phyloP scores from a whole-genome alignment of 2,113 vertebrate genomes.

The Bubo scandiacus region DNA sequence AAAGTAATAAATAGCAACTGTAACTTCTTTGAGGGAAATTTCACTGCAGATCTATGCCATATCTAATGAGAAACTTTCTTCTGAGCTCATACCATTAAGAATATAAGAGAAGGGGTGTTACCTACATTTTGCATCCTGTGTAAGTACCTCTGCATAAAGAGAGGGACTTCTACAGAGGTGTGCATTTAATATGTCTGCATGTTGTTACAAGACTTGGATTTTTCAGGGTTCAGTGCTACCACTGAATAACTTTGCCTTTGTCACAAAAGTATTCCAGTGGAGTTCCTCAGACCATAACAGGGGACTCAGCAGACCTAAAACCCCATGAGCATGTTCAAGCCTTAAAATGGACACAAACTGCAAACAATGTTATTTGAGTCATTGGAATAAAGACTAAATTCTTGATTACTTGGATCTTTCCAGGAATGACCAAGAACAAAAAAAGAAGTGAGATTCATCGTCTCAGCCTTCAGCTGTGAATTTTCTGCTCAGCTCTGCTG shows the following conservation, averaged over 20 bases:
- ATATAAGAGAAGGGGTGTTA: background rate
- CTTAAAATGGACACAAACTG: background rate
- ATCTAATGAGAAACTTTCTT: background rate
- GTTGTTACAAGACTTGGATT: background rate
- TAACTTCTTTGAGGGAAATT: background rate
- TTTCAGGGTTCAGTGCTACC: background rate
- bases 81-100: background rate
- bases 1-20: background rate
- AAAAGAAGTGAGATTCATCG: constrained; percentile 26
- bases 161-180: background rate
- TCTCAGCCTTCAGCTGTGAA: constrained; percentile 46
- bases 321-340: background rate
- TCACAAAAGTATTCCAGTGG: background rate
- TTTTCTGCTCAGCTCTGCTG: constrained; percentile 39
- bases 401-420: background rate
- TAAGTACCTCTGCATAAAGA: background rate
- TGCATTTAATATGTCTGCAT: background rate
- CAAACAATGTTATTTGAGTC: background rate
- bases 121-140: background rate
- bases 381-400: background rate
- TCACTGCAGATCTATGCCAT: background rate
- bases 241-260: background rate
- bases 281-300: background rate
- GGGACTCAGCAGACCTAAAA: background rate
- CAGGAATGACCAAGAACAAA: background rate